Percentiles rank a stretch among this genome's conserved stretches.
Conservation (phyloP, 2,888 invertebrate genomes). For the Sialis fuliginosa region DNA sequence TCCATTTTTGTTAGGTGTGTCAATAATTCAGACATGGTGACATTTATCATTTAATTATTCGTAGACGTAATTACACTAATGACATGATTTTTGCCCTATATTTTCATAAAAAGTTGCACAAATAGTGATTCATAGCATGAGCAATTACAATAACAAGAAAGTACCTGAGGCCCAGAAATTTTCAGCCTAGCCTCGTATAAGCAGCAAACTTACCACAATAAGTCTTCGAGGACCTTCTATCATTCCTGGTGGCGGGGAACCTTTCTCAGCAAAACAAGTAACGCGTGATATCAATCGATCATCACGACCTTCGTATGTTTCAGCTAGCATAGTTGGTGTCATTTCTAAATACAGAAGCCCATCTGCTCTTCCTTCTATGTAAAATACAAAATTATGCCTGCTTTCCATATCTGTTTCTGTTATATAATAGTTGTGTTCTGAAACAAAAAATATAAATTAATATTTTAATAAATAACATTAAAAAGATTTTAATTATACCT, state of each 20-base stretch:
- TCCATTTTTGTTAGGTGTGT: too few species aligned
- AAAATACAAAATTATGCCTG: conserved; percentile 29
- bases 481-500: conserved; percentile 28
- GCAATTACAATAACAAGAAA: too few species aligned
- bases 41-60: too few species aligned
- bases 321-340: conserved; percentile 30
- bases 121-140: too few species aligned
- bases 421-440: conserved; percentile 25
- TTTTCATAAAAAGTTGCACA: too few species aligned
- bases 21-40: too few species aligned
- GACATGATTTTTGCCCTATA: too few species aligned
- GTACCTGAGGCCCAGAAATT: too few species aligned
- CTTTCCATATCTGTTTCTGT: conserved; percentile 17
- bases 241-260: conserved; percentile 17
- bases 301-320: conserved; percentile 36
- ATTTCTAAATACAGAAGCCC: conserved; percentile 43
- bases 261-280: conserved; percentile 14
- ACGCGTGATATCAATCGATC: conserved; percentile 22
- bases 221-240: conserved; percentile 18
- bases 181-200: too few species aligned
- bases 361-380: conserved; percentile 44
- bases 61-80: too few species aligned
- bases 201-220: conserved; percentile 17
- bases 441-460: conserved; percentile 8
- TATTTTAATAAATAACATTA: not conserved